A percentile compares a stretch with the other conserved stretches of the same genome.
These are phyloP conservation scores for Eidolon helvum DNA, from an alignment of 2,113 vertebrate species.

Conservation along the genomic window DNA sequence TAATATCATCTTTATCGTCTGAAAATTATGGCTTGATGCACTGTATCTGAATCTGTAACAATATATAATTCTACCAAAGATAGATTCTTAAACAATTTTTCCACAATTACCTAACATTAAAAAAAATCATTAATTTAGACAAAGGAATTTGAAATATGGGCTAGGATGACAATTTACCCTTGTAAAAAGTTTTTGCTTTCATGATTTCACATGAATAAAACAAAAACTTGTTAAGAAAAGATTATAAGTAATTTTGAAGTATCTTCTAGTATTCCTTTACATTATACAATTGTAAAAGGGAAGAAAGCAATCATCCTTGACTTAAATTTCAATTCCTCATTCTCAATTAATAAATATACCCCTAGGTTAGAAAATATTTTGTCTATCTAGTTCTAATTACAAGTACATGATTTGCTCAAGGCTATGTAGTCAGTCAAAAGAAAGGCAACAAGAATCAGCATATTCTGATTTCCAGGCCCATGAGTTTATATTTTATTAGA, in stretches of 20 bases:
- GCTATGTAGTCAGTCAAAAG: background rate
- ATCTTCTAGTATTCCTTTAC: background rate
- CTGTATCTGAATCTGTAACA: constrained; percentile 4
- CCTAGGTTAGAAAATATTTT: constrained; percentile 15
- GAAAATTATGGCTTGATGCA: background rate
- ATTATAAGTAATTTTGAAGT: background rate
- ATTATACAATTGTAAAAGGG: background rate
- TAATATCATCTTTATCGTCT: constrained; percentile 36
- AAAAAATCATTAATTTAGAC: background rate
- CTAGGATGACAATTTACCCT: background rate
- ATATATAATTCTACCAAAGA: background rate
- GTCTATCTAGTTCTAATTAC: background rate
- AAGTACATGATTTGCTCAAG: constrained; percentile 7
- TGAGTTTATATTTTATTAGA: constrained; percentile 16
- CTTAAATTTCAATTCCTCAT: constrained; percentile 38
- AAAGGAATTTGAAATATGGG: constrained; percentile 30
- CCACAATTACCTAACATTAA: background rate
- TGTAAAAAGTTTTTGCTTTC: background rate
- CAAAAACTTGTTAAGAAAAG: constrained; percentile 5
- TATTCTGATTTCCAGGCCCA: background rate
- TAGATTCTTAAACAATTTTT: constrained; percentile 27
- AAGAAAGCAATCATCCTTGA: background rate
- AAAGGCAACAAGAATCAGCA: background rate
- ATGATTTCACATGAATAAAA: too few species aligned
- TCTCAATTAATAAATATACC: background rate